Conservation (phyloP, 1,140 invertebrate genomes). For the Apis cerana region DNA sequence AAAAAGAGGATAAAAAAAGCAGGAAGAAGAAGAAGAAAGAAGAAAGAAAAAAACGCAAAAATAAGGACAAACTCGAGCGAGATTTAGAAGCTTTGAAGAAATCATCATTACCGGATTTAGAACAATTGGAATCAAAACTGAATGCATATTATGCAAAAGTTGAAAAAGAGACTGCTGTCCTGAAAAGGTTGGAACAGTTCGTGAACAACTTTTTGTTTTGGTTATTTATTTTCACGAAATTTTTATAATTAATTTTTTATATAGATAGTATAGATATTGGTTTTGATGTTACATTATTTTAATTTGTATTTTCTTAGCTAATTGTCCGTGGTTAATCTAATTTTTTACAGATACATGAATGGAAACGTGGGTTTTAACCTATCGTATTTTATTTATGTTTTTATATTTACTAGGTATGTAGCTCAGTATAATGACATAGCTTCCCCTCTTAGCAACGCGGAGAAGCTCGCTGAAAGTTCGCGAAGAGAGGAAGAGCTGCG, state of each 20-base stretch:
- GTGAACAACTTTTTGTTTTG: conserved; percentile 29
- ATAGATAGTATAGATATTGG: not conserved
- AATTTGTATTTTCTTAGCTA: not conserved
- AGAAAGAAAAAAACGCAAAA: conserved; percentile 86
- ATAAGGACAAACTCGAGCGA: conserved; percentile 82
- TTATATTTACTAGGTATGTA: conserved; percentile 79
- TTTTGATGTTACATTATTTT: conserved; percentile 9
- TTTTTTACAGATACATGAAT: conserved; percentile 42
- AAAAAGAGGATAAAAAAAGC: conserved; percentile 82
- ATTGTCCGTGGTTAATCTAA: not conserved
- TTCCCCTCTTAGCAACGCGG: conserved; percentile 80
- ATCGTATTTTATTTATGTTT: conserved; percentile 69
- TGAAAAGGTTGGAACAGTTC: conserved; percentile 78
- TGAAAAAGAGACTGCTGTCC: conserved; percentile 85
- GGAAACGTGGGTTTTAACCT: conserved; percentile 52
- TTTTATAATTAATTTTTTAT: not conserved
- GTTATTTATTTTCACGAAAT: conserved; percentile 25
- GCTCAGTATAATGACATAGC: conserved; percentile 80
- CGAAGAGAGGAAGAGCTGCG: conserved; percentile 78
- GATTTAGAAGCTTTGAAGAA: conserved; percentile 84
- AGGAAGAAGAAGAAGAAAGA: conserved; percentile 82
- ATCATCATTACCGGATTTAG: conserved; percentile 85
- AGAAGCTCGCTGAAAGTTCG: conserved; percentile 76
- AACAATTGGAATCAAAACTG: conserved; percentile 89
- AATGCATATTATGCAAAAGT: conserved; percentile 90